Evolutionary conservation across 2,888 invertebrate genomes (phyloP).

Genomic region (Phortica okadai): DNA sequence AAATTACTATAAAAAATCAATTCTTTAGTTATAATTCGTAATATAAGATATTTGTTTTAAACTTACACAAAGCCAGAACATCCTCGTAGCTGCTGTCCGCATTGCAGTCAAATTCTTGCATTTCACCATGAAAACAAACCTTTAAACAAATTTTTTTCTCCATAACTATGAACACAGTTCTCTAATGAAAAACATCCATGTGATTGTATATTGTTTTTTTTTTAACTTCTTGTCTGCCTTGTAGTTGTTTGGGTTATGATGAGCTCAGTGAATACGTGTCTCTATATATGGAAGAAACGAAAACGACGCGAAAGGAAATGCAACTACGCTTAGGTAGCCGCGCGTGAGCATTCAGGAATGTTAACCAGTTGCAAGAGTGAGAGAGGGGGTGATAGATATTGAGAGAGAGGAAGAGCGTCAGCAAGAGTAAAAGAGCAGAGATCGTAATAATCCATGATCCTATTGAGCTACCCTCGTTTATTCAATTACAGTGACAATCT

Average conservation of each 20-base stretch:
- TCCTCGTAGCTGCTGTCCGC: slow-evolving; percentile 57
- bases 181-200: background rate
- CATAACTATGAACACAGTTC: slow-evolving; percentile 42
- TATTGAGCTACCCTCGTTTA: too few species aligned
- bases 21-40: background rate
- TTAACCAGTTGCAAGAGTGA: background rate
- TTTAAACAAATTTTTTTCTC: slow-evolving; percentile 51
- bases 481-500: too few species aligned
- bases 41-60: background rate
- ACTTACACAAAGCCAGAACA: slow-evolving; percentile 65
- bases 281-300: background rate
- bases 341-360: background rate
- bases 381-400: background rate
- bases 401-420: background rate
- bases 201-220: background rate
- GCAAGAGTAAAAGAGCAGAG: background rate
- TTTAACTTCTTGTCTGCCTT: too few species aligned
- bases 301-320: background rate
- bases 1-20: slow-evolving; percentile 41
- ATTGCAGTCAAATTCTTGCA: slow-evolving; percentile 49
- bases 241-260: too few species aligned
- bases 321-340: background rate
- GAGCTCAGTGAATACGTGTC: slow-evolving; percentile 10
- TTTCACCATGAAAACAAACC: slow-evolving; percentile 54
- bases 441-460: background rate